Percentiles rank a stretch among this genome's conserved stretches.
These are phyloP conservation scores for Triplophysa dalaica DNA, from an alignment of 2,113 vertebrate species.

Conservation along the genomic window DNA sequence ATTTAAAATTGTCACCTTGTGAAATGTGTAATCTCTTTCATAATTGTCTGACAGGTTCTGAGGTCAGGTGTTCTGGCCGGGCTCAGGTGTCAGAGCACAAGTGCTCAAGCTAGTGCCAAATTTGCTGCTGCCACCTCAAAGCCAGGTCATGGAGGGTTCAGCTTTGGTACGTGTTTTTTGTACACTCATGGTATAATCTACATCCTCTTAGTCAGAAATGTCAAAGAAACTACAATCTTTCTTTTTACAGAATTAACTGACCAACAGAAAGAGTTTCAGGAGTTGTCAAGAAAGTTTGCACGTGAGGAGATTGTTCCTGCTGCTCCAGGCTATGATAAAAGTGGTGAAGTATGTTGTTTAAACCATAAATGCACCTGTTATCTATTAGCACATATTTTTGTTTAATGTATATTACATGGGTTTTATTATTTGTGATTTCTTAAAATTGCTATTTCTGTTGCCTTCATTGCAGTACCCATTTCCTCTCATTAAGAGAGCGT, in stretches of 20 bases:
- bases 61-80: slow-evolving; percentile 67
- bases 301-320: slow-evolving; percentile 86
- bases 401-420: too few relatives aligned
- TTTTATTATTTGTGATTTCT: not conserved
- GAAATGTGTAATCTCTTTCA: not conserved
- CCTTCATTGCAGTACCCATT: too few relatives aligned
- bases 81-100: slow-evolving; percentile 74
- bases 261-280: slow-evolving; percentile 92
- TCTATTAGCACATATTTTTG: too few relatives aligned
- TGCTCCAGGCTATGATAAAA: slow-evolving; percentile 82
- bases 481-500: slow-evolving; percentile 65
- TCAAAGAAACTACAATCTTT: not conserved
- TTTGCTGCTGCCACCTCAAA: slow-evolving; percentile 46
- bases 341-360: slow-evolving; percentile 80
- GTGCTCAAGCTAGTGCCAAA: slow-evolving; percentile 62
- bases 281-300: slow-evolving; percentile 86
- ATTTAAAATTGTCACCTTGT: too few relatives aligned
- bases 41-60: slow-evolving; percentile 65
- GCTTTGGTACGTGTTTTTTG: slow-evolving; percentile 77
- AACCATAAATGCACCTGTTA: not conserved
- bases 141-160: slow-evolving; percentile 72
- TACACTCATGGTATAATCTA: too few relatives aligned
- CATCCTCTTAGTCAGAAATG: not conserved
- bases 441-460: not conserved
- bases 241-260: slow-evolving; percentile 78